These are phyloP conservation scores for Sakesphorus luctuosus DNA, from an alignment of 2,113 vertebrate species.

Conservation along the genomic window DNA sequence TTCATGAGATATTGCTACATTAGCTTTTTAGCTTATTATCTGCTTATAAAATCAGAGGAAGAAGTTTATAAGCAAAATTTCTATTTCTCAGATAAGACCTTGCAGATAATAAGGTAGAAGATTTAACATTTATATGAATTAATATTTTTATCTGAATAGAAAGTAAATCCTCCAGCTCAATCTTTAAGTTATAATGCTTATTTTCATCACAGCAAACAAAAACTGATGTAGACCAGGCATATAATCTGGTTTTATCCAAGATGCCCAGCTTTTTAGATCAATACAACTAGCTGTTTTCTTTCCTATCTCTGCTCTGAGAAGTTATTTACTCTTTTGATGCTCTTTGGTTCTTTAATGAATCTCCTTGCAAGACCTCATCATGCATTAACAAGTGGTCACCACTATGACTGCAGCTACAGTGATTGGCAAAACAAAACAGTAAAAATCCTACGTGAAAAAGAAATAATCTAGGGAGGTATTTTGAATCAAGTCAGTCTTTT, in stretches of 20 bases:
- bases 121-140: background rate
- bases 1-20: background rate
- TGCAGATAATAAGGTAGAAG: background rate
- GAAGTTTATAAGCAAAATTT: background rate
- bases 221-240: background rate
- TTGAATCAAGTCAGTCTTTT: background rate
- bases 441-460: background rate
- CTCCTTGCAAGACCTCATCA: background rate
- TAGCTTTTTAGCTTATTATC: background rate
- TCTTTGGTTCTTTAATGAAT: background rate
- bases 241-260: background rate
- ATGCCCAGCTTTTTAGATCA: background rate
- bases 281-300: background rate
- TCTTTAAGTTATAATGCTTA: background rate
- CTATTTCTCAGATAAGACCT: background rate
- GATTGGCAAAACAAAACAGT: background rate
- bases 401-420: background rate
- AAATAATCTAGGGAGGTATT: background rate
- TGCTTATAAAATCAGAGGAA: background rate
- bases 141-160: background rate
- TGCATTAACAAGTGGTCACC: background rate
- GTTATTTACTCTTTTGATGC: background rate
- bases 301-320: background rate
- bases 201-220: background rate
- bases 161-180: background rate